These are phyloP conservation scores for Deroptyus accipitrinus DNA, from an alignment of 2,113 vertebrate genomes.

Conservation along the genomic window DNA sequence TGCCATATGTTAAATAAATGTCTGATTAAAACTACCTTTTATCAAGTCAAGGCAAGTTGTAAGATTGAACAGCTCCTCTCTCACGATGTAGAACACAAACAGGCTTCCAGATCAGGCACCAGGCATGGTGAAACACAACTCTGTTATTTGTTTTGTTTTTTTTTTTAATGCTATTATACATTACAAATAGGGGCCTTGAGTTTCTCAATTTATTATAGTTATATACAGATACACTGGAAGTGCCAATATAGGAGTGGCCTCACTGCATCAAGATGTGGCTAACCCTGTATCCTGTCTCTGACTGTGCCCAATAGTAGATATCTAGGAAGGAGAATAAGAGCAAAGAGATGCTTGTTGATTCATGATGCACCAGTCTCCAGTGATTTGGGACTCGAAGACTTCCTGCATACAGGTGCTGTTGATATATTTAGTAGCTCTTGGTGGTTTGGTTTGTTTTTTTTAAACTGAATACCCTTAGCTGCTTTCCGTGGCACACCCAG, in stretches of 20 bases:
- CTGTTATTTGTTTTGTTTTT: not conserved
- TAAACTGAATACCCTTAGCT: not conserved
- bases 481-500: not conserved
- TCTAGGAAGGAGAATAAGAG: not conserved
- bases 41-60: not conserved
- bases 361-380: not conserved
- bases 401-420: not conserved
- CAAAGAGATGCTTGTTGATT: not conserved
- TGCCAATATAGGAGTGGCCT: not conserved
- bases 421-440: not conserved
- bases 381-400: accelerated
- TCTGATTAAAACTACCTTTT: not conserved
- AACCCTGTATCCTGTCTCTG: not conserved
- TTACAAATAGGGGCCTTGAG: not conserved
- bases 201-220: not conserved
- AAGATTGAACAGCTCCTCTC: slow-evolving; percentile 13
- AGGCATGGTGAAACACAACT: not conserved
- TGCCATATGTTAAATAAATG: not conserved
- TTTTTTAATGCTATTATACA: not conserved
- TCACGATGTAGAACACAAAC: not conserved
- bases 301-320: accelerated
- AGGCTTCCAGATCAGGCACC: not conserved
- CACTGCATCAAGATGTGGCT: not conserved
- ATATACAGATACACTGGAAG: not conserved
- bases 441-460: not conserved